Evolutionary conservation across 23 tunicate genomes (phyloP).

Genomic region (Halocynthia roretzi): DNA sequence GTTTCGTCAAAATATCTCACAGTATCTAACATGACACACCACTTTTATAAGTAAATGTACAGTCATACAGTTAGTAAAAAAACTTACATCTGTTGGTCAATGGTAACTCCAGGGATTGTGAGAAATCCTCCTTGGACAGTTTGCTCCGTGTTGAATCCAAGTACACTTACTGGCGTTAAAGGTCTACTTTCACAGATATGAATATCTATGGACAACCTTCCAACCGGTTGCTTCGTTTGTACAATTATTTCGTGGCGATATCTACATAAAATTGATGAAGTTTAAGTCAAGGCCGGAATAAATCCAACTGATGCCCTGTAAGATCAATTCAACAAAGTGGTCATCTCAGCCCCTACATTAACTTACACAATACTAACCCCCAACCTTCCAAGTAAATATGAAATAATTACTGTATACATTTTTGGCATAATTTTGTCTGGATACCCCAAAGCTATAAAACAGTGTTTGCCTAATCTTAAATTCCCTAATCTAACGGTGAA

Average conservation of each 20-base stretch:
- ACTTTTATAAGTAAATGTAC: neutral
- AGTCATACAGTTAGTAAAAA: neutral
- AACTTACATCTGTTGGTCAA: constrained; percentile 17
- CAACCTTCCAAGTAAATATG: no score
- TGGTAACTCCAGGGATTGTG: constrained; percentile 15
- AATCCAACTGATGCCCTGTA: no score
- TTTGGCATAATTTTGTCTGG: no score
- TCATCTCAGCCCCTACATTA: no score
- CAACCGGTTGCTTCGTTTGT: constrained; percentile 39
- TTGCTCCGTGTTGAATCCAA: constrained; percentile 47
- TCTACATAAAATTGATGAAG: neutral
- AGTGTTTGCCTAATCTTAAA: no score
- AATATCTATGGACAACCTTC: constrained; percentile 20
- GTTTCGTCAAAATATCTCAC: neutral
- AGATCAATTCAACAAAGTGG: no score
- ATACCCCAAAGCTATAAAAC: no score
- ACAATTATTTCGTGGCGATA: constrained; percentile 31
- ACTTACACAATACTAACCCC: no score
- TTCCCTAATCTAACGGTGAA: no score
- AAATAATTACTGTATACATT: no score
- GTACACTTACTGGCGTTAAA: constrained; percentile 11
- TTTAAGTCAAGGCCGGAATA: no score
- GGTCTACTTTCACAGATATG: constrained; percentile 25
- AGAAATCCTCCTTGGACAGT: constrained; percentile 20
- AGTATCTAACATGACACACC: neutral